These are phyloP conservation scores for Drosophila limbata DNA, from an alignment of 2,888 invertebrate species.

Conservation along the genomic window DNA sequence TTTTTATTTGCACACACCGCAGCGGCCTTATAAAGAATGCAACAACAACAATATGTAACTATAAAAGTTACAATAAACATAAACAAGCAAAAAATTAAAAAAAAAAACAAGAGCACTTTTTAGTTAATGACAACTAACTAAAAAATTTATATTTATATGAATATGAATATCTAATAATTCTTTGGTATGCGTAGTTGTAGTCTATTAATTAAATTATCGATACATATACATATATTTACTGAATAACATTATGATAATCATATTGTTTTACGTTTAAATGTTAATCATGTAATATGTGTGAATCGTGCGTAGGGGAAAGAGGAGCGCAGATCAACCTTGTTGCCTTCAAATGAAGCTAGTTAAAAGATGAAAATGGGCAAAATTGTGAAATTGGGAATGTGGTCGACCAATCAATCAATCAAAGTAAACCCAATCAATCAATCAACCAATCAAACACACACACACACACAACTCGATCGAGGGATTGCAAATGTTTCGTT, in stretches of 20 bases:
- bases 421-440: conserved; percentile 16
- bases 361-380: conserved; percentile 49
- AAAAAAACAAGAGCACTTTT: conserved; percentile 45
- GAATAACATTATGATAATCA: conserved; percentile 35
- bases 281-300: conserved; percentile 61
- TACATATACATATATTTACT: conserved; percentile 25
- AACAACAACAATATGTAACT: conserved; percentile 31
- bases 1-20: conserved; percentile 66
- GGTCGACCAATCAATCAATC: conserved; percentile 8
- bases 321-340: conserved; percentile 82
- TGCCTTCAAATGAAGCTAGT: conserved; percentile 85
- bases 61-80: conserved; percentile 15
- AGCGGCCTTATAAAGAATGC: conserved; percentile 72
- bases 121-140: conserved; percentile 60
- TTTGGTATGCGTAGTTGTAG: conserved; percentile 71
- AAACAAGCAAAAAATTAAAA: conserved; percentile 21
- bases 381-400: neutral
- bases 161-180: conserved; percentile 31
- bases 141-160: conserved; percentile 16
- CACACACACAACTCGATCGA: conserved; percentile 27
- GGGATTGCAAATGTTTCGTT: conserved; percentile 59
- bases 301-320: conserved; percentile 53
- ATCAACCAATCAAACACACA: conserved; percentile 18
- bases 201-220: conserved; percentile 66
- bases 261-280: conserved; percentile 57